Evolutionary conservation across 2,797 vertebrate genomes (phyloP), one percentile per base, ranked within the genome.

Genomic region (Chelmon rostratus): DNA sequence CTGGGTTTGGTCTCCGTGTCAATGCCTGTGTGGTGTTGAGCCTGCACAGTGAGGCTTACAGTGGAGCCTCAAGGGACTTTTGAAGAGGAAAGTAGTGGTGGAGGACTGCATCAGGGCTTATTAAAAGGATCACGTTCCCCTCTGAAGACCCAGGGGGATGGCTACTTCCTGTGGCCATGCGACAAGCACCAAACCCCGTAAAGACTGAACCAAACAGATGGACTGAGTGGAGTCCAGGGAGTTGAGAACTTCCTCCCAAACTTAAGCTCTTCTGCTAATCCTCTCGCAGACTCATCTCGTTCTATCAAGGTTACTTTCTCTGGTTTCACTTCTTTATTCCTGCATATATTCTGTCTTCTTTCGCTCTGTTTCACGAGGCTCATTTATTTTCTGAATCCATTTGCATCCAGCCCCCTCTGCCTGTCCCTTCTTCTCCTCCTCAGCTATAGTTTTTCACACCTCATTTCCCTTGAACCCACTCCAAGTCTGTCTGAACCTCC

Each of bases 61-160:
- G 68, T n/a, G 21, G 61, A 72, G 57, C 79, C 84, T 74, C 68
- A 28, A 31, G 76, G 79, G 72, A 42, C 25, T 28, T 57, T 19
- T 61, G n/a, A 44, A 64, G 75, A 71, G n/a, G 21, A 52, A n/a
- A 47, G 31, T 64, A 23, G 68, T 13, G 38, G 52, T 6, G 40
- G 62, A 63, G 68, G 40, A 58, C 75, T 25, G 0, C 73, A 77
- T 89, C 59, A 37, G 77, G 42, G 61, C 65, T 80, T 83, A 89
- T 92, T 91, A 86, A 87, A 78, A 76, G 73, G 87, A 91, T 93
- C 85, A 61, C 12, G 13, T 92, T 94, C 70, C 80, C 80, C 54
- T 83, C 78, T 83, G 72, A 84, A 87, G 76, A 79, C 88, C 80
- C 78, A n/a, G 79, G 86, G 83, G 81, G 28, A 25, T 23, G 82